A percentile compares a stretch with the other conserved stretches of the same genome.
phyloP scores from a whole-genome alignment of 2,888 invertebrate species.

The Odontocerum albicorne region DNA sequence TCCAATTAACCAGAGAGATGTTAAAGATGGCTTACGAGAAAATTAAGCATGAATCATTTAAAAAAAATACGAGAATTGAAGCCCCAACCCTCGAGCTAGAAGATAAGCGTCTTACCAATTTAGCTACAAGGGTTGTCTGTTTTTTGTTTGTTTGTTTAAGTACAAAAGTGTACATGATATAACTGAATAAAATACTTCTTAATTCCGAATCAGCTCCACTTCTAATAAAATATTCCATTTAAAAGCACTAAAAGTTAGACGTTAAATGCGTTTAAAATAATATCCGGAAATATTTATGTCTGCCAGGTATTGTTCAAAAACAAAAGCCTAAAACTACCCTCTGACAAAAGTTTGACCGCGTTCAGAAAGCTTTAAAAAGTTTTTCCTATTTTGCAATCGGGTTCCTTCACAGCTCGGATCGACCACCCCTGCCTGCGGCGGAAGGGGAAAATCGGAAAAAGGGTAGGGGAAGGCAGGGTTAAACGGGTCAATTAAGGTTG shows the following conservation, averaged over 20 bases:
- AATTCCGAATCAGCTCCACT: too few species aligned
- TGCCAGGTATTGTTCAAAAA: not conserved
- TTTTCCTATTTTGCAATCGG: conserved; percentile 3
- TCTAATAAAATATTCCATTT: too few species aligned
- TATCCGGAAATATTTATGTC: not conserved
- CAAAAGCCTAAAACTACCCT: not conserved
- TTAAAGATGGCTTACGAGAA: too few species aligned
- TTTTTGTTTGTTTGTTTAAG: too few species aligned
- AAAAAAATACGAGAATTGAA: too few species aligned
- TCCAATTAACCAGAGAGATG: too few species aligned
- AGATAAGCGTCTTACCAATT: too few species aligned
- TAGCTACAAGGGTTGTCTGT: too few species aligned
- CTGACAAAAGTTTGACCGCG: conserved; percentile 4
- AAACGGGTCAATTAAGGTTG: conserved; percentile 24
- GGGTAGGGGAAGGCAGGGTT: conserved; percentile 3
- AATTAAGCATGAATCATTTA: too few species aligned
- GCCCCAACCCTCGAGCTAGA: too few species aligned
- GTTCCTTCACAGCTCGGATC: not conserved
- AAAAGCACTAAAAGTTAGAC: not conserved
- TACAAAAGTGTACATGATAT: too few species aligned
- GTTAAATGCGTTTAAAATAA: not conserved
- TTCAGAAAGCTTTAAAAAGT: conserved; percentile 15
- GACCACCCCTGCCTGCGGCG: not conserved
- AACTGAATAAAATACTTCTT: too few species aligned
- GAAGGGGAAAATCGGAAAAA: not conserved